Conservation (phyloP, 2,888 invertebrate genomes). For the Drosophila rellima region DNA sequence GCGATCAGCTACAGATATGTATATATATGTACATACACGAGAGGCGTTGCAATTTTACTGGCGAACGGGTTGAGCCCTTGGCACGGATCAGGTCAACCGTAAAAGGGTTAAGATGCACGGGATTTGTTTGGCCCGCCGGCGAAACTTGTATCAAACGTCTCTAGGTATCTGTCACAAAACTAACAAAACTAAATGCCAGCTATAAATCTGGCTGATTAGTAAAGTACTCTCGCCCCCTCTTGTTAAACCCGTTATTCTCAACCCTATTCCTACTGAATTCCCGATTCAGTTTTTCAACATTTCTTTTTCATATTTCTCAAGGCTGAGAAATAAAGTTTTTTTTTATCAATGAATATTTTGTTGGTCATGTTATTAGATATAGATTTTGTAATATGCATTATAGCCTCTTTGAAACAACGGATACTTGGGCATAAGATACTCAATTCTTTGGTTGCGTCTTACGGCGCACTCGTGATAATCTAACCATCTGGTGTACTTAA, state of each 20-base stretch:
- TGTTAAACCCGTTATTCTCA: not conserved
- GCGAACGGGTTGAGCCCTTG: constrained; percentile 52
- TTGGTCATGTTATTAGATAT: constrained; percentile 29
- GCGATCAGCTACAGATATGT: constrained; percentile 10
- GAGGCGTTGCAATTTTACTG: constrained; percentile 51
- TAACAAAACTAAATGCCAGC: constrained; percentile 76
- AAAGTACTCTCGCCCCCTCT: constrained; percentile 72
- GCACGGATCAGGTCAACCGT: constrained; percentile 23
- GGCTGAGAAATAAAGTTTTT: too few species aligned
- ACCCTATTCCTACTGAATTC: not conserved
- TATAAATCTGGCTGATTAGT: constrained; percentile 76
- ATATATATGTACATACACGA: not conserved
- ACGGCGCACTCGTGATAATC: constrained; percentile 13
- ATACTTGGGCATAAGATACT: constrained; percentile 28
- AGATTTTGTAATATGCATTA: not conserved
- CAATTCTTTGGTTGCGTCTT: constrained; percentile 21
- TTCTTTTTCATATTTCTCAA: not conserved
- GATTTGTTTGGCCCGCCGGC: constrained; percentile 46
- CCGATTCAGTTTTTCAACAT: constrained; percentile 10
- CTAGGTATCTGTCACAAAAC: constrained; percentile 44
- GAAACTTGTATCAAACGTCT: constrained; percentile 41
- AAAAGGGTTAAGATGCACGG: constrained; percentile 61
- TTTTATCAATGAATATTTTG: constrained; percentile 8
- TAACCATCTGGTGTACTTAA: not conserved
- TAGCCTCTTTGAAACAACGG: constrained; percentile 17